Evolutionary conservation across 2,888 invertebrate species (phyloP).

Genomic region (Arenicola marina): DNA sequence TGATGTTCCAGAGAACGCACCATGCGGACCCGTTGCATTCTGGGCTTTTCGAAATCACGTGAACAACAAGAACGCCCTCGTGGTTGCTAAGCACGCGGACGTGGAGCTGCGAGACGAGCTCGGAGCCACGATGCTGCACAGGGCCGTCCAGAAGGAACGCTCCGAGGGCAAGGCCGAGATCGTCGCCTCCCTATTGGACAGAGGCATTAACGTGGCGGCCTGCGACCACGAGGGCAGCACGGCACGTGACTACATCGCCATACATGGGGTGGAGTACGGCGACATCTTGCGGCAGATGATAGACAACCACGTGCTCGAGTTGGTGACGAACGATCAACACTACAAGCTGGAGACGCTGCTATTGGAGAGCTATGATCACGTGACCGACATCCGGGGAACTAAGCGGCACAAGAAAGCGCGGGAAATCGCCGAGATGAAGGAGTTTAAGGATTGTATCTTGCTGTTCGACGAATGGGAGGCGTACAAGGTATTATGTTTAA

Average conservation of each 20-base stretch:
- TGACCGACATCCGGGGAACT: slow-evolving; percentile 41
- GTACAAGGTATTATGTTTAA: no score
- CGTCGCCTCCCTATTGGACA: slow-evolving; percentile 35
- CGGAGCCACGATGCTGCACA: slow-evolving; percentile 41
- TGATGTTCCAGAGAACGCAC: slow-evolving; percentile 31
- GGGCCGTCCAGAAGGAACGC: slow-evolving; percentile 27
- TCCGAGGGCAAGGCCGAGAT: slow-evolving; percentile 33
- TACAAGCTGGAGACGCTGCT: slow-evolving; percentile 44
- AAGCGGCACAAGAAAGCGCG: slow-evolving; percentile 34
- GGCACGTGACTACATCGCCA: slow-evolving; percentile 39
- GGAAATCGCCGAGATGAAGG: slow-evolving; percentile 49
- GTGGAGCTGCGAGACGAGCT: slow-evolving; percentile 34
- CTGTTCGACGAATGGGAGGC: slow-evolving; percentile 45
- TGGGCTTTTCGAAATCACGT: slow-evolving; percentile 44
- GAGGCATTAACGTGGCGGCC: slow-evolving; percentile 40
- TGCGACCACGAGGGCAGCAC: slow-evolving; percentile 40
- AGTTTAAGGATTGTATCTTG: slow-evolving; percentile 43
- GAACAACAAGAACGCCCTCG: slow-evolving; percentile 34
- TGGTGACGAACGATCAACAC: slow-evolving; percentile 31
- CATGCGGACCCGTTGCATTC: slow-evolving; percentile 45
- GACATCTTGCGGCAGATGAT: slow-evolving; percentile 27
- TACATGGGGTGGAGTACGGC: slow-evolving; percentile 26
- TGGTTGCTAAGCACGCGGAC: slow-evolving; percentile 38
- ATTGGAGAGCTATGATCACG: slow-evolving; percentile 52
- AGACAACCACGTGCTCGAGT: slow-evolving; percentile 37